These are phyloP conservation scores for Tipula vernalis DNA, from an alignment of 2,888 invertebrate species.

Conservation along the genomic window DNA sequence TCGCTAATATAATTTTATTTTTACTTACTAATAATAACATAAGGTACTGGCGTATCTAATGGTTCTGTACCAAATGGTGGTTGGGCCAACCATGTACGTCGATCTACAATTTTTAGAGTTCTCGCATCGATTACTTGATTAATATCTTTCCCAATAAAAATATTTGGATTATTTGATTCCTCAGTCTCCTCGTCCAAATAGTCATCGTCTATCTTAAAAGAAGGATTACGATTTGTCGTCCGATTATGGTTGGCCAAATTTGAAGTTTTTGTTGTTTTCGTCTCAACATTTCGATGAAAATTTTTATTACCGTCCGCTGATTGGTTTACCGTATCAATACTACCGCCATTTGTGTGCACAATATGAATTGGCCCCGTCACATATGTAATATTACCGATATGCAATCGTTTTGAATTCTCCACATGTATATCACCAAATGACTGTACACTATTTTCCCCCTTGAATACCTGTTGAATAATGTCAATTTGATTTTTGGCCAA, in stretches of 20 bases:
- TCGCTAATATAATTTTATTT: neutral
- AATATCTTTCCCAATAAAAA: constrained; percentile 23
- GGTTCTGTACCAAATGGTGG: constrained; percentile 29
- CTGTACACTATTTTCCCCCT: constrained; percentile 27
- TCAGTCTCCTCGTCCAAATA: neutral
- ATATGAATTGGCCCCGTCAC: constrained; percentile 37
- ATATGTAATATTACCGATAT: constrained; percentile 39
- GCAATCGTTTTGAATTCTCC: constrained; percentile 35
- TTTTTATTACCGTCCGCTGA: constrained; percentile 14
- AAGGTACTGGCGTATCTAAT: constrained; percentile 33
- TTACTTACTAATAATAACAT: constrained; percentile 38
- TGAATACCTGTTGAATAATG: constrained; percentile 25
- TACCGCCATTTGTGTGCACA: constrained; percentile 17
- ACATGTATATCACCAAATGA: constrained; percentile 32
- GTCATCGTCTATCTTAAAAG: neutral
- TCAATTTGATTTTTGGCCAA: constrained; percentile 20
- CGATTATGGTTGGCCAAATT: neutral
- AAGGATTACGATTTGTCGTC: neutral
- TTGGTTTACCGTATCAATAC: constrained; percentile 12
- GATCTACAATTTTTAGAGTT: constrained; percentile 26
- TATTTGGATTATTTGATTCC: constrained; percentile 19
- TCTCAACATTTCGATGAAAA: neutral
- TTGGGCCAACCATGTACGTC: constrained; percentile 39
- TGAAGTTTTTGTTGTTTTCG: neutral
- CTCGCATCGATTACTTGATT: constrained; percentile 26